A percentile compares a stretch with the other conserved stretches of the same genome.
Evolutionary conservation across 1,140 invertebrate genomes (phyloP).

Genomic region (Drosophila nigrodunni): DNA sequence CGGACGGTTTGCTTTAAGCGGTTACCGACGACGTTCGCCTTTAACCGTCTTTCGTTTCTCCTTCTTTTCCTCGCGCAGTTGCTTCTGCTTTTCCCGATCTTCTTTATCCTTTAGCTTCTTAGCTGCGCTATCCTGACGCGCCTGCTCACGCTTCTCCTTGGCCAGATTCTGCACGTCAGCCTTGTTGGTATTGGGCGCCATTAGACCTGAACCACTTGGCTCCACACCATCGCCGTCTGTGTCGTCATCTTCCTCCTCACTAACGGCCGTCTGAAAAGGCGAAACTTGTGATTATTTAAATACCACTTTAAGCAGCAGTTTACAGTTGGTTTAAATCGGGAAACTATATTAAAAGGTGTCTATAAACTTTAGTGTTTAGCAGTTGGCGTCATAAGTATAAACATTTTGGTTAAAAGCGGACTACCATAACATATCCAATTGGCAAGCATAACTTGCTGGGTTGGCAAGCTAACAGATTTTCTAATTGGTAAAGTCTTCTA

Average conservation of each 20-base stretch:
- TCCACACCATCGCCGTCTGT: constrained; percentile 84
- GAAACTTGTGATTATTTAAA: constrained; percentile 25
- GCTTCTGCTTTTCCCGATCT: constrained; percentile 93
- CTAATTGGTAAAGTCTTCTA: no score
- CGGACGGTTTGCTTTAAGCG: constrained; percentile 8
- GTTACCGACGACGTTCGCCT: constrained; percentile 92
- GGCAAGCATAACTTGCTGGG: no score
- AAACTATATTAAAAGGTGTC: no score
- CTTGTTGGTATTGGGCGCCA: constrained; percentile 91
- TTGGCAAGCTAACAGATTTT: no score
- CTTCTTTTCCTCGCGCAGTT: constrained; percentile 93
- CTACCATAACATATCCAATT: no score
- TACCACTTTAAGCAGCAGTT: no score
- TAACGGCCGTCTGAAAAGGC: constrained; percentile 62
- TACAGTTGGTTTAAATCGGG: neutral
- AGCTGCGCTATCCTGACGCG: constrained; percentile 90
- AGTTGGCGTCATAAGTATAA: no score
- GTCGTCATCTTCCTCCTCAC: constrained; percentile 82
- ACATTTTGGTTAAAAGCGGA: no score
- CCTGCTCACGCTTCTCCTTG: constrained; percentile 91
- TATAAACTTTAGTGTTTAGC: no score
- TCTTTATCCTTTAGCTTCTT: constrained; percentile 96
- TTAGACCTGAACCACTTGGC: constrained; percentile 84
- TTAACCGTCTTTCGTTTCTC: constrained; percentile 95
- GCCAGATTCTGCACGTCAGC: constrained; percentile 90